Conservation (phyloP, 2,113 vertebrate genomes). For the Myotis yumanensis region DNA sequence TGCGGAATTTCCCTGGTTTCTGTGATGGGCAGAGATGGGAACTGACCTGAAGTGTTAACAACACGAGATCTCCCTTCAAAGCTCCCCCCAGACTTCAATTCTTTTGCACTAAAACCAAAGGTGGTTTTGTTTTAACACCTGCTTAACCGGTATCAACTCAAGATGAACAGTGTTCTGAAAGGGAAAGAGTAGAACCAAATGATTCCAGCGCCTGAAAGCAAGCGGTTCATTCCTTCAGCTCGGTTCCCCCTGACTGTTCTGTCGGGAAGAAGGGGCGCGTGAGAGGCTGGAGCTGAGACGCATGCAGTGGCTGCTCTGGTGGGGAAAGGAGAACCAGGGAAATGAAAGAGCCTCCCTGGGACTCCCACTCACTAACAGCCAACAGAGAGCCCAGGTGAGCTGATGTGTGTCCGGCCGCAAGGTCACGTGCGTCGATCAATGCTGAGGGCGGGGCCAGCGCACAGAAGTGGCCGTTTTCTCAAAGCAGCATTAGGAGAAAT, state of each 20-base stretch:
- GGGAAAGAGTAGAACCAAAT: background rate
- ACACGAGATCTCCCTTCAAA: fast-evolving
- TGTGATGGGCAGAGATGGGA: background rate
- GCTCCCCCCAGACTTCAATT: background rate
- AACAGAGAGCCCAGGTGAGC: background rate
- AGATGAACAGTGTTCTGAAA: background rate
- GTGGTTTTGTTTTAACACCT: background rate
- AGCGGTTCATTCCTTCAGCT: background rate
- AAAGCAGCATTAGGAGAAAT: background rate
- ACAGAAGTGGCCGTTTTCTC: background rate
- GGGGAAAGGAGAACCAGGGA: fast-evolving
- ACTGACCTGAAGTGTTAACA: background rate
- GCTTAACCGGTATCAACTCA: background rate
- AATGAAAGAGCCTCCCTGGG: background rate
- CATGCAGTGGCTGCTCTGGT: background rate
- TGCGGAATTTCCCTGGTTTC: background rate
- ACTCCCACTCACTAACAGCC: background rate
- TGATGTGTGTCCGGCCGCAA: background rate
- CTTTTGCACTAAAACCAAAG: background rate
- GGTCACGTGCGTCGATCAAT: fast-evolving
- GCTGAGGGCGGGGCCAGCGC: background rate
- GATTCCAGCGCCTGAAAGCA: background rate
- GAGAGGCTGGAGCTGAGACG: background rate
- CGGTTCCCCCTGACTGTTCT: background rate
- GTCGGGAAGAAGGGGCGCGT: fast-evolving